A percentile compares a stretch with the other conserved stretches of the same genome.
Evolutionary conservation across 2,797 vertebrate genomes (phyloP).

Genomic region (Intellagama lesueurii): DNA sequence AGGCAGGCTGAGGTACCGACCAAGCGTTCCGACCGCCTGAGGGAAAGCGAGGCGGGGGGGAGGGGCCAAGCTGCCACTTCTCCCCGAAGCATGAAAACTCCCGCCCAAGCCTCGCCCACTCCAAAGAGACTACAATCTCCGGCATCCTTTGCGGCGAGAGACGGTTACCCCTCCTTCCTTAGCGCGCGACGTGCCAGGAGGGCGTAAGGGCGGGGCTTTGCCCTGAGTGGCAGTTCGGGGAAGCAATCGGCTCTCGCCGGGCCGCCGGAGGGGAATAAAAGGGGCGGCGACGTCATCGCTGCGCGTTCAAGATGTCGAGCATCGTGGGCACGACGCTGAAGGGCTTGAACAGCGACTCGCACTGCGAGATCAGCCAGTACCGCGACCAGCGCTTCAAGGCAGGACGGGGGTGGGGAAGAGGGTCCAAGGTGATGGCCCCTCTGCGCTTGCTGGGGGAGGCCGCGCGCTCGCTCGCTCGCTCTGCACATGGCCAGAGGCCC

Average conservation of each 20-base stretch:
- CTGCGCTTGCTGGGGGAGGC: neutral
- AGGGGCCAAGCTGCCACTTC: no score
- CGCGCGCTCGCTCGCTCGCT: no score
- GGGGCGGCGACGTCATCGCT: neutral
- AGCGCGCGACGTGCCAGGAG: neutral
- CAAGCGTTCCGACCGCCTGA: no score
- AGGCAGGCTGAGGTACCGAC: no score
- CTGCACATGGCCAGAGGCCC: neutral
- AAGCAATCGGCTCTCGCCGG: neutral
- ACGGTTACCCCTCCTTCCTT: neutral
- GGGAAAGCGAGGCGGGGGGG: neutral
- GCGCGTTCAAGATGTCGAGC: slow-evolving; percentile 51
- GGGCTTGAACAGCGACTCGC: slow-evolving; percentile 69
- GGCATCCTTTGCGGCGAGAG: neutral
- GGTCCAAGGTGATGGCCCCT: neutral
- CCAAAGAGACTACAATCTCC: neutral
- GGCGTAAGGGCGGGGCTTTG: fast-evolving
- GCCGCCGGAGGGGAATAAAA: neutral
- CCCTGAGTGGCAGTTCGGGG: fast-evolving
- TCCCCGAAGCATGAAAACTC: no score
- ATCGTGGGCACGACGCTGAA: slow-evolving; percentile 58
- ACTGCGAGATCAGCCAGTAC: slow-evolving; percentile 69
- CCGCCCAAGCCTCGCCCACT: neutral
- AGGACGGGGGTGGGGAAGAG: slow-evolving; percentile 37
- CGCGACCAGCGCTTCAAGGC: slow-evolving; percentile 70